Percentiles rank a stretch among this genome's conserved stretches.
Evolutionary conservation across 2,888 invertebrate species (phyloP).

Genomic region (Trichopria drosophilae): DNA sequence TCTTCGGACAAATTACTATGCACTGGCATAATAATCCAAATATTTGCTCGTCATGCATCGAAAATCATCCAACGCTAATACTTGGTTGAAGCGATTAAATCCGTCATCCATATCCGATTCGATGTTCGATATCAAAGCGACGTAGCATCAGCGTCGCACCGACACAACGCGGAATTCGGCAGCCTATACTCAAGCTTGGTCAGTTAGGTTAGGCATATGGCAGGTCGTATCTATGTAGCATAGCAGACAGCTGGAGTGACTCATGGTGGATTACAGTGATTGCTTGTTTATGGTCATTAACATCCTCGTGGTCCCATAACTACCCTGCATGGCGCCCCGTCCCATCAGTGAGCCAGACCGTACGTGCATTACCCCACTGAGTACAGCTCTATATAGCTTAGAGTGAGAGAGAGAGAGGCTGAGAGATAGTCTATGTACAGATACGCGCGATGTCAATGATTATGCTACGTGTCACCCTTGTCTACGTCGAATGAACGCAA

Average conservation of each 20-base stretch:
- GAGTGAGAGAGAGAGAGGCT: conserved; percentile 8
- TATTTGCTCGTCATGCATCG: too few species aligned
- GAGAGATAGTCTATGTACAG: conserved; percentile 24
- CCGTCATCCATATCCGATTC: too few species aligned
- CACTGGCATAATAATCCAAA: too few species aligned
- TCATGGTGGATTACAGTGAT: conserved; percentile 58
- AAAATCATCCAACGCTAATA: too few species aligned
- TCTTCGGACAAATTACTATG: too few species aligned
- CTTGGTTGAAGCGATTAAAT: too few species aligned
- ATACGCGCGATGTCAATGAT: conserved; percentile 30
- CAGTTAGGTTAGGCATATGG: conserved; percentile 53
- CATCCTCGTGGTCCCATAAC: conserved; percentile 58
- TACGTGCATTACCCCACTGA: conserved; percentile 3
- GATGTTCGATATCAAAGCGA: too few species aligned
- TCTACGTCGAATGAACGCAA: conserved; percentile 30
- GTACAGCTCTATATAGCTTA: not conserved
- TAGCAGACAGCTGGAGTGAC: conserved; percentile 57
- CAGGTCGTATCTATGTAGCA: conserved; percentile 53
- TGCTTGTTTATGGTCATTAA: conserved; percentile 60
- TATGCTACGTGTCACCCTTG: conserved; percentile 25
- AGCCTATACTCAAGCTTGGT: too few species aligned
- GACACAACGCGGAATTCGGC: too few species aligned
- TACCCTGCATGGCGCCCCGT: conserved; percentile 50
- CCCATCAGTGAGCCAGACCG: conserved; percentile 43
- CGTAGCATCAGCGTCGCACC: too few species aligned